phyloP scores from a whole-genome alignment of 2,113 vertebrate genomes.

The Hepsetus odoe region DNA sequence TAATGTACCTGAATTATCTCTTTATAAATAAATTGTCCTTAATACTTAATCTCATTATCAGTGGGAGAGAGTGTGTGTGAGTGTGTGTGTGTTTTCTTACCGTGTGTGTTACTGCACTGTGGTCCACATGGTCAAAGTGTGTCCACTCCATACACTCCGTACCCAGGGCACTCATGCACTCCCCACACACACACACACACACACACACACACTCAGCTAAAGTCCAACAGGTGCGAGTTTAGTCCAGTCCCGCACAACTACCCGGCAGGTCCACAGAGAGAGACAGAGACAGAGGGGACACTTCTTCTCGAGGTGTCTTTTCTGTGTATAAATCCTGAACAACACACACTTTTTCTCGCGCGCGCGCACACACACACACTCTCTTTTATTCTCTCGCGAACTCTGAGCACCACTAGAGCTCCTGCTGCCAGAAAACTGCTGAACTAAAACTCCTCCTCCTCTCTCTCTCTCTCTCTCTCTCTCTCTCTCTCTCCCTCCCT shows the following conservation, averaged over 20 bases:
- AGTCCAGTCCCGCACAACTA: not conserved
- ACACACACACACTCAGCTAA: slow-evolving; percentile 4
- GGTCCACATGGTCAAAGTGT: slow-evolving; percentile 12
- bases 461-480: not conserved
- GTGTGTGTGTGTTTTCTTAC: slow-evolving; percentile 13
- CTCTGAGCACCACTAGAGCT: not conserved
- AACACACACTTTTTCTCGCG: not conserved
- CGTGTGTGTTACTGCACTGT: slow-evolving; percentile 15
- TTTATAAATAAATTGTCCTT: slow-evolving; percentile 14
- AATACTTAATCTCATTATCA: slow-evolving; percentile 33
- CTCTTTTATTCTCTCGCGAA: not conserved
- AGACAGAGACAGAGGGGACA: not conserved
- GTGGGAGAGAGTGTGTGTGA: not conserved
- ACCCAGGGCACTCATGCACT: too few species aligned
- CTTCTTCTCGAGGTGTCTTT: too few species aligned
- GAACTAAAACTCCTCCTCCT: slow-evolving; percentile 22
- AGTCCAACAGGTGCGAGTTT: slow-evolving; percentile 22
- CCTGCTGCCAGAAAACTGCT: slow-evolving; percentile 4
- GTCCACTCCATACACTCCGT: slow-evolving; percentile 11
- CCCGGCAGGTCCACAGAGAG: not conserved
- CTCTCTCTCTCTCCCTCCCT: slow-evolving; percentile 7
- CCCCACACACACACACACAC: not conserved
- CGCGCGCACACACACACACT: not conserved
- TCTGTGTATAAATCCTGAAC: not conserved
- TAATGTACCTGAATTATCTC: not conserved